Evolutionary conservation across 2,888 invertebrate genomes (phyloP).

Genomic region (Diadegma fenestrale): DNA sequence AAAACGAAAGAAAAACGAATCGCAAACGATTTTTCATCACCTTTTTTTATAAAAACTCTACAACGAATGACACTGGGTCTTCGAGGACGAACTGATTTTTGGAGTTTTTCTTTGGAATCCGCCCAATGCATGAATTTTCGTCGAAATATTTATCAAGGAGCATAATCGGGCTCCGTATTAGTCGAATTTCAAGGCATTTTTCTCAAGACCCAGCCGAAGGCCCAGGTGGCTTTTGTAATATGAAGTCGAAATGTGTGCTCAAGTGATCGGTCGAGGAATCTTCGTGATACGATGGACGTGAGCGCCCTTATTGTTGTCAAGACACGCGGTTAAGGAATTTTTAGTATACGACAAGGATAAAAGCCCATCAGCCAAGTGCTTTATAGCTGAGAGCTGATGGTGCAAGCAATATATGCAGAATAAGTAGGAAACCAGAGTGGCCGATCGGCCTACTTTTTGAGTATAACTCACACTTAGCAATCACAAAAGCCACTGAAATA

Average conservation of each 20-base stretch:
- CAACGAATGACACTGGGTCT: neutral
- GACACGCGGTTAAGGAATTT: slow-evolving; percentile 30
- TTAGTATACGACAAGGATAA: slow-evolving; percentile 23
- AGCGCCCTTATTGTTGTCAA: slow-evolving; percentile 27
- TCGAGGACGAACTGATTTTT: neutral
- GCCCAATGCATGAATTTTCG: neutral
- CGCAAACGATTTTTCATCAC: neutral
- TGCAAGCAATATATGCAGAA: slow-evolving; percentile 40
- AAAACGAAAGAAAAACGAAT: neutral
- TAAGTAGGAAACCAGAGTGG: slow-evolving; percentile 29
- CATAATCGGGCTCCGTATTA: neutral
- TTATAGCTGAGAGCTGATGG: slow-evolving; percentile 34
- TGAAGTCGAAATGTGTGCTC: slow-evolving; percentile 21
- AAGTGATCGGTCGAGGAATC: slow-evolving; percentile 51
- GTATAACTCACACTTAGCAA: slow-evolving; percentile 33
- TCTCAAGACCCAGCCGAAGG: neutral
- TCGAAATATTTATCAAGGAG: neutral
- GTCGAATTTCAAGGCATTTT: neutral
- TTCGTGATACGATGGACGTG: slow-evolving; percentile 5
- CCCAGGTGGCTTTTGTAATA: neutral
- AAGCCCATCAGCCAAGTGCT: slow-evolving; percentile 44
- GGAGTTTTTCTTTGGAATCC: neutral
- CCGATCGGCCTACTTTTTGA: slow-evolving; percentile 65
- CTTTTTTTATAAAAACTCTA: neutral
- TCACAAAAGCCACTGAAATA: slow-evolving; percentile 48